phyloP scores from a whole-genome alignment of 2,113 vertebrate species.

The Bungarus multicinctus region DNA sequence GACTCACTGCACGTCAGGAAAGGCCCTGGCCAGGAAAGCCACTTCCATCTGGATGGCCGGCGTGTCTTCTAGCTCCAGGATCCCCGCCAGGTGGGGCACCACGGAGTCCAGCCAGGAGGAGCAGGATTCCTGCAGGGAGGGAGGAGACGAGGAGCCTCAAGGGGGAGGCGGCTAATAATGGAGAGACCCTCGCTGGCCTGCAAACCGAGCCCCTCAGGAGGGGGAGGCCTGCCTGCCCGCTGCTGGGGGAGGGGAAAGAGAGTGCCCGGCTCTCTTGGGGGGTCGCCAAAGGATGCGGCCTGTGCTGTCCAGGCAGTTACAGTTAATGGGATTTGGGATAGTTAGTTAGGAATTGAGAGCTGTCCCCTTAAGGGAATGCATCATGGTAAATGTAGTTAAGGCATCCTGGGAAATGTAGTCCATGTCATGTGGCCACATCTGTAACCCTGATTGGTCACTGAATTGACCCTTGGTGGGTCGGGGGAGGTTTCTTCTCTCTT shows the following conservation, averaged over 20 bases:
- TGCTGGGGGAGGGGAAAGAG: not conserved
- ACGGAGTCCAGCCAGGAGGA: conserved; percentile 81
- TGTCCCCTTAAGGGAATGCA: too few species aligned
- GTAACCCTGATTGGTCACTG: too few species aligned
- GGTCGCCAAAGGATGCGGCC: rapidly evolving
- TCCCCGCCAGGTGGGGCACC: conserved; percentile 82
- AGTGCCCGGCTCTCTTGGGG: not conserved
- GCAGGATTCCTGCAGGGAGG: conserved; percentile 74
- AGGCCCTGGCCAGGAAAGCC: conserved; percentile 82
- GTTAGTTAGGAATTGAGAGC: too few species aligned
- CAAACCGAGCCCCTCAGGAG: not conserved
- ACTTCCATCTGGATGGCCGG: conserved; percentile 93
- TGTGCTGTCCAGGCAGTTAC: too few species aligned
- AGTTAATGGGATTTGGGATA: too few species aligned
- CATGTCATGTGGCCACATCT: too few species aligned
- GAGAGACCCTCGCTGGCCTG: not conserved
- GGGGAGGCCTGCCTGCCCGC: not conserved
- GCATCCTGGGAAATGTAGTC: too few species aligned
- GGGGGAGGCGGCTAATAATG: not conserved
- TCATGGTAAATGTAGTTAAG: too few species aligned
- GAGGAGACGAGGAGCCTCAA: not conserved
- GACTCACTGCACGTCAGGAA: conserved; percentile 86
- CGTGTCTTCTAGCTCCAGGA: conserved; percentile 86
- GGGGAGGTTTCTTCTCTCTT: too few species aligned
- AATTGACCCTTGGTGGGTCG: too few species aligned